Conservation (phyloP, 1,140 invertebrate genomes). For the Halesus radiatus region DNA sequence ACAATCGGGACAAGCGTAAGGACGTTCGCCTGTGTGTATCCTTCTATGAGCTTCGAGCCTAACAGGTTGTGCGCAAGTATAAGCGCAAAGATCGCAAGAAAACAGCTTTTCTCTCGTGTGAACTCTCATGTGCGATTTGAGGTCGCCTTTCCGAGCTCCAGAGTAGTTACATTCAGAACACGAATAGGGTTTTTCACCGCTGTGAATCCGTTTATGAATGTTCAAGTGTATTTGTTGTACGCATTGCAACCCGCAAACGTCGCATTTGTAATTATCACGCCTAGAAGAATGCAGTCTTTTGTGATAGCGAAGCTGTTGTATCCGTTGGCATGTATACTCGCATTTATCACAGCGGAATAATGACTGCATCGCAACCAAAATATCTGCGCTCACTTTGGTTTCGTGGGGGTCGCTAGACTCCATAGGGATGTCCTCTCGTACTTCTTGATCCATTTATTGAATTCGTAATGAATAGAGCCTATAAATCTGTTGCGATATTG, state of each 20-base stretch:
- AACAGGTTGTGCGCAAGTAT: background rate
- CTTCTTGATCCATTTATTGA: slow-evolving; percentile 1
- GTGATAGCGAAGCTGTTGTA: background rate
- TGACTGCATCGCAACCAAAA: background rate
- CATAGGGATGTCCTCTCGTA: background rate
- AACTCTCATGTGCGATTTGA: background rate
- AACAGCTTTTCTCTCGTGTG: slow-evolving; percentile 3
- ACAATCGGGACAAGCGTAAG: background rate
- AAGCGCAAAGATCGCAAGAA: background rate
- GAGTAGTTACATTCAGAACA: background rate
- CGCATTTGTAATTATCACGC: background rate
- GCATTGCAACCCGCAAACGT: background rate
- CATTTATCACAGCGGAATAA: background rate
- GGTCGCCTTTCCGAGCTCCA: background rate
- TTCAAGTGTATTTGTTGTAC: background rate
- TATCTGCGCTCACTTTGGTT: background rate
- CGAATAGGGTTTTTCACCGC: background rate
- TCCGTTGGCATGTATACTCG: background rate
- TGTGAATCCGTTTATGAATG: background rate
- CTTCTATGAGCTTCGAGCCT: background rate
- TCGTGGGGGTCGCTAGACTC: background rate
- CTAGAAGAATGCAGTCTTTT: background rate
- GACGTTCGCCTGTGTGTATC: background rate
- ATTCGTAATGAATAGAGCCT: too few species aligned
- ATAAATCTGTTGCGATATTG: too few species aligned